Conservation (phyloP, 2,113 vertebrate genomes). For the Jacana jacana region DNA sequence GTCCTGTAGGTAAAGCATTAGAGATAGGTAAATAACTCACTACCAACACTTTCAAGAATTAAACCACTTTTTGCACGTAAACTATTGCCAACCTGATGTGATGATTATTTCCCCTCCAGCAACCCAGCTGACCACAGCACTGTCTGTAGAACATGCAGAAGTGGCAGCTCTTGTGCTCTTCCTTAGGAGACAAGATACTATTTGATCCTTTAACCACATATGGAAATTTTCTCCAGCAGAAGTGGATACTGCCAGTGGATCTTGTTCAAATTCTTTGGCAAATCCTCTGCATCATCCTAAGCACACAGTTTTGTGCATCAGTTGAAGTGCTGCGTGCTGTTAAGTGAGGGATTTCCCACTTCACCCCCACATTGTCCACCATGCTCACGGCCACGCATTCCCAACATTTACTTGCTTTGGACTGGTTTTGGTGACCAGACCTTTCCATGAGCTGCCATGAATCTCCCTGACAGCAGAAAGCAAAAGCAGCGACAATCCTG, state of each 20-base stretch:
- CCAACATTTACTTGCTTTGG: background rate
- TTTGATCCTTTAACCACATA: background rate
- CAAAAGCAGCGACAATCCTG: background rate
- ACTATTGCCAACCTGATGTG: background rate
- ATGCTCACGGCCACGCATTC: background rate
- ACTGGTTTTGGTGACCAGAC: background rate
- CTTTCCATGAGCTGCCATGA: background rate
- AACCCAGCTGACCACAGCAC: background rate
- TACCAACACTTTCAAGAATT: background rate
- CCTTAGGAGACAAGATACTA: background rate
- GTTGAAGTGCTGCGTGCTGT: background rate
- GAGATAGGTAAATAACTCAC: background rate
- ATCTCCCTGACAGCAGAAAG: background rate
- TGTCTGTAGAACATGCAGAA: background rate
- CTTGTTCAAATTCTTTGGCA: background rate
- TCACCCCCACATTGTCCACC: background rate
- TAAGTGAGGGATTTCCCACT: background rate
- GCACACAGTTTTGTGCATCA: fast-evolving
- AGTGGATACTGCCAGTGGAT: background rate
- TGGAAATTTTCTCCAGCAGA: background rate
- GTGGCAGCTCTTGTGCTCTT: background rate
- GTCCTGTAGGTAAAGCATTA: background rate
- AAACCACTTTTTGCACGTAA: background rate
- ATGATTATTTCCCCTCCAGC: background rate
- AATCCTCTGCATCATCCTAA: background rate